Evolutionary conservation across 2,888 invertebrate genomes (phyloP), one percentile per base, ranked within the genome.

Genomic region (Lysandra coridon): DNA sequence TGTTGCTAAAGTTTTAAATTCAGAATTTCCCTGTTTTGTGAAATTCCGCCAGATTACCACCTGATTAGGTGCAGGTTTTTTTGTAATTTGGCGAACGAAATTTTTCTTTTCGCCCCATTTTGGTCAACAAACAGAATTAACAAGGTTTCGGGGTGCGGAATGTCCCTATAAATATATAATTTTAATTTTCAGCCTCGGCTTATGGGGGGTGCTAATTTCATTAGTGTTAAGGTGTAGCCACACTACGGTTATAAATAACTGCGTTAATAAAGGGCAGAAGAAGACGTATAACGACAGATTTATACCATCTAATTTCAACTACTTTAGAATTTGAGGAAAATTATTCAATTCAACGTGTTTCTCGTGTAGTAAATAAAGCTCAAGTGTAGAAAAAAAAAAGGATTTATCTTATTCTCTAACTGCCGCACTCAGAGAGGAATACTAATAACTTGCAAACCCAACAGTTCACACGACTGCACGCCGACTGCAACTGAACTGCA

Each of bases 151-250:
- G 69, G 69, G 69, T 10, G 64, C 33, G 14, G 33, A 69, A 69
- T 69, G 69, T 69, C 33, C 69, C 69, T n/a, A 44, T 74, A 74
- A 74, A 74, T 74, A 74, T 74, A 74, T 74, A 74, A 74, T 74
- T 40, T 40, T 74, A 17, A 74, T 74, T 74, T 74, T 74, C 74
- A n/a, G 74, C 74, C 1, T 33, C 69, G 33, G 37, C 69, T 69
- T 69, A 69, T 33, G 33, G 69, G 69, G 69, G 69, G 69, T 69
- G 33, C 33, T 69, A 69, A 69, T 69, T 69, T 69, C 33, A 6
- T 69, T 69, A 69, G 17, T 4, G 33, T 69, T 33, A 69, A 69
- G 69, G 33, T 69, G 33, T 30, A 2, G 14, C 0, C 33, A 69
- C 69, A 69, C 33, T 17, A 33, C 6, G 14, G 33, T 14, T 12